Evolutionary conservation across 2,888 invertebrate species (phyloP).

Genomic region (Oscheius myriophilus): DNA sequence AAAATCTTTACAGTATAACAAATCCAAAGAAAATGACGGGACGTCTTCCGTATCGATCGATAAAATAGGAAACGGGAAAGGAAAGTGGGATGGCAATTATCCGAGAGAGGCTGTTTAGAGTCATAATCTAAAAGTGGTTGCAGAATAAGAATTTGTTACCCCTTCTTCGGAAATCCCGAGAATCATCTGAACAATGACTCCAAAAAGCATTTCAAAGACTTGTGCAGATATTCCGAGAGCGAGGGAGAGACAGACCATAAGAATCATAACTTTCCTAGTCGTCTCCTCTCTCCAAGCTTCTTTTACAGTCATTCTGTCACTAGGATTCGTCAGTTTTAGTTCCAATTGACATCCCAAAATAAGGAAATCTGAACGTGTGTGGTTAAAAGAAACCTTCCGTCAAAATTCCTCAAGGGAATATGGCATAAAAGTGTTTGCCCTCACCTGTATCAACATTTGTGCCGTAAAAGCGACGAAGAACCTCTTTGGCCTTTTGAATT

Average conservation of each 20-base stretch:
- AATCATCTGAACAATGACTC: slow-evolving; percentile 10
- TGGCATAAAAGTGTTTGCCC: not conserved
- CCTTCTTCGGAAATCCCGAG: slow-evolving; percentile 9
- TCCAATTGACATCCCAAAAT: not conserved
- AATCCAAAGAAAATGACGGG: slow-evolving; percentile 12
- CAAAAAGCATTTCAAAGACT: slow-evolving; percentile 5
- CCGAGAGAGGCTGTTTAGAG: slow-evolving; percentile 11
- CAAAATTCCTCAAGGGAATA: not conserved
- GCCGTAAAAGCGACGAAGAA: slow-evolving; percentile 12
- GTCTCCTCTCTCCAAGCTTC: slow-evolving; percentile 13
- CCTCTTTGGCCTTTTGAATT: not conserved
- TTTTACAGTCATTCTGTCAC: slow-evolving; percentile 14
- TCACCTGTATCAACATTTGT: slow-evolving; percentile 1
- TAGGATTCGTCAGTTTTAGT: not conserved
- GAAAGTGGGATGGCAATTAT: slow-evolving; percentile 16
- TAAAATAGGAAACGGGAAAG: slow-evolving; percentile 16
- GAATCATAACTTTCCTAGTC: slow-evolving; percentile 8
- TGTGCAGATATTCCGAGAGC: slow-evolving; percentile 7
- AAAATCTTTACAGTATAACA: slow-evolving; percentile 1
- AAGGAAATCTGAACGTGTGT: slow-evolving; percentile 2
- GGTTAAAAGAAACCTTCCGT: no score
- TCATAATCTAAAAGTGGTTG: slow-evolving; percentile 5
- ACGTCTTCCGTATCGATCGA: slow-evolving; percentile 12
- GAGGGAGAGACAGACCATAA: slow-evolving; percentile 8
- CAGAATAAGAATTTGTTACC: not conserved